Base-by-base conservation (phyloP, 2,888 invertebrate genomes). In the Stenolophus ochropezus region DNA sequence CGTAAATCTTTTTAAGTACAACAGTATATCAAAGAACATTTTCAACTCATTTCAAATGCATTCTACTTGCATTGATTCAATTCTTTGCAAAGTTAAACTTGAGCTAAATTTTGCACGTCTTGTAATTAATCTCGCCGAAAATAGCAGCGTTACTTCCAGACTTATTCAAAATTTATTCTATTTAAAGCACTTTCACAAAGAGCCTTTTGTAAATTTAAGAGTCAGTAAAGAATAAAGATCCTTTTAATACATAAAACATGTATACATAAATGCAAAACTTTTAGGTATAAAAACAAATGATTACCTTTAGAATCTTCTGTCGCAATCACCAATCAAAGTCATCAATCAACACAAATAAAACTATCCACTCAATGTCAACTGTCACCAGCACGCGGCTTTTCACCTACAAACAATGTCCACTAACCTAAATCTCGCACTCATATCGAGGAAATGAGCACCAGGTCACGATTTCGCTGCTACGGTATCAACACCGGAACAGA, bases 1-100 rank as follows among this genome's bases (percentile, higher is more conserved):
- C 65, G 47, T 79, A 51, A 42, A 73, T 80, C 80, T 73, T 73
- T 80, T 73, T 42, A 58, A 80, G 80, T 80, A 33, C 23, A 16
- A 33, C 23, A 42, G 27, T 80, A 58, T 42, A 80, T 80, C 73
- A 80, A 49, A 73, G 73, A 47, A 49, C 47, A 49, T 73, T 73
- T 73, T 73, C 73, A 49, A 49, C 21, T 73, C 23, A 23, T 73
- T 73, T 47, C 18, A 61, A 77, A 61, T 51, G 78, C 61, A 16
- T 65, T 65, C 42, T 21, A 23, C 61, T 27, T 21, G 61, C 76
- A 78, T 69, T 79, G 69, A 79, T 79, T 79, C 53, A 69, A 53
- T 14, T 53, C 27, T 14, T 42, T 49, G 6, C 49, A 21, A 49
- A 49, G 49, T 69, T 65, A 33, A 49, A 73, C 23, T 20, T 73